Evolutionary conservation across 2,888 invertebrate species (phyloP).

Genomic region (Hesperia comma): DNA sequence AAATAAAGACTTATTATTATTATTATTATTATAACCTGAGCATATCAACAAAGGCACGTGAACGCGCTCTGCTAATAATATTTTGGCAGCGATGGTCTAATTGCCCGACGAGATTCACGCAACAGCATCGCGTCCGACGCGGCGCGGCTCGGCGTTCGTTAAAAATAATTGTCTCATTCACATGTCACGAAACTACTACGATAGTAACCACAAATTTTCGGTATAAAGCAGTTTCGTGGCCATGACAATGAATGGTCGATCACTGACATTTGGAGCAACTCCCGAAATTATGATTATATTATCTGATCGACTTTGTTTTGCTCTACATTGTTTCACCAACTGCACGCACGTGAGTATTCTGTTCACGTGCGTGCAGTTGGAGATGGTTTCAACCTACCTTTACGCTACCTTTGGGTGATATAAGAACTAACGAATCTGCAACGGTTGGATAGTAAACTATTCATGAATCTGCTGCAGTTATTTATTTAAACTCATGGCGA

Average conservation of each 20-base stretch:
- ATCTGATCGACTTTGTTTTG: slow-evolving; percentile 6
- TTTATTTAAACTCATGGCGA: too few species aligned
- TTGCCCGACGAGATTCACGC: slow-evolving; percentile 54
- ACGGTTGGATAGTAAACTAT: neutral
- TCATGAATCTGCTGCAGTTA: neutral
- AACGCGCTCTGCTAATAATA: slow-evolving; percentile 52
- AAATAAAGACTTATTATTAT: too few species aligned
- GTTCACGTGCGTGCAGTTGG: neutral
- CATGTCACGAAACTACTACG: slow-evolving; percentile 70
- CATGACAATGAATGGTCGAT: slow-evolving; percentile 68
- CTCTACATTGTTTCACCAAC: slow-evolving; percentile 13
- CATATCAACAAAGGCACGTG: slow-evolving; percentile 50
- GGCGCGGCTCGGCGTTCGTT: slow-evolving; percentile 64
- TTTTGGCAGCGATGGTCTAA: slow-evolving; percentile 64
- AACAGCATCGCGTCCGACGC: slow-evolving; percentile 54
- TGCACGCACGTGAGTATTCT: too few species aligned
- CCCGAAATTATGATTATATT: slow-evolving; percentile 25
- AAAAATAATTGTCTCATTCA: slow-evolving; percentile 82
- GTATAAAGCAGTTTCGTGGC: slow-evolving; percentile 70
- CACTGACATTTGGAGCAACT: slow-evolving; percentile 42
- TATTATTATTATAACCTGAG: slow-evolving; percentile 38
- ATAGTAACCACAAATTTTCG: slow-evolving; percentile 79
- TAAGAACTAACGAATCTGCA: neutral
- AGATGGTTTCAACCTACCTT: neutral
- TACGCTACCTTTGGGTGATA: too few species aligned